phyloP scores from a whole-genome alignment of 1,140 invertebrate genomes.

The Eubasilissa regina region DNA sequence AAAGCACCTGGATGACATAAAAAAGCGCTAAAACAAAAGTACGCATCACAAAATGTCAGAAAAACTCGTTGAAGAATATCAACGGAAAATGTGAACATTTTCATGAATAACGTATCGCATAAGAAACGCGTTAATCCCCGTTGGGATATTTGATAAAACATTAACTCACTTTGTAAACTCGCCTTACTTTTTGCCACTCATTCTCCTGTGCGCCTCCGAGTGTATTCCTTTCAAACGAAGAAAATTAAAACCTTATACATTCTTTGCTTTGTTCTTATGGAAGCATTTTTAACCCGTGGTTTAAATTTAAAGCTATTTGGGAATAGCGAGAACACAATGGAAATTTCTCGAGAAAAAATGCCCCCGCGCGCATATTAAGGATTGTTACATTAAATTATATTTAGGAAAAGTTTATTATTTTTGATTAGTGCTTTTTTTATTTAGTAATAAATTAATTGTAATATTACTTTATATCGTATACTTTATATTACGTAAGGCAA shows the following conservation, averaged over 20 bases:
- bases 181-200: slow-evolving; percentile 5
- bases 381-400: too few species aligned
- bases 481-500: too few species aligned
- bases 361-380: too few species aligned
- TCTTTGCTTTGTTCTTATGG: neutral
- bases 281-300: neutral
- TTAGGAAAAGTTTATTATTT: too few species aligned
- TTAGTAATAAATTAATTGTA: too few species aligned
- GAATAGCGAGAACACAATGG: too few species aligned
- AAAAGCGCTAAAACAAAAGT: slow-evolving; percentile 39
- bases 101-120: slow-evolving; percentile 21
- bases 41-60: slow-evolving; percentile 10
- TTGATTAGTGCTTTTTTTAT: too few species aligned
- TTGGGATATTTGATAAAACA: slow-evolving; percentile 34
- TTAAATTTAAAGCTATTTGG: neutral
- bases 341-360: too few species aligned
- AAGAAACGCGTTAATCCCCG: slow-evolving; percentile 23
- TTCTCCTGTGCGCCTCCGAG: neutral
- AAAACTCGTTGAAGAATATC: slow-evolving; percentile 30
- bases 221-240: too few species aligned
- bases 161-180: slow-evolving; percentile 35
- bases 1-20: slow-evolving; percentile 35
- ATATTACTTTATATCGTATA: too few species aligned
- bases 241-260: too few species aligned
- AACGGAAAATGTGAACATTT: slow-evolving; percentile 35